Conservation (phyloP, 2,113 vertebrate species). For the Tiliqua scincoides region DNA sequence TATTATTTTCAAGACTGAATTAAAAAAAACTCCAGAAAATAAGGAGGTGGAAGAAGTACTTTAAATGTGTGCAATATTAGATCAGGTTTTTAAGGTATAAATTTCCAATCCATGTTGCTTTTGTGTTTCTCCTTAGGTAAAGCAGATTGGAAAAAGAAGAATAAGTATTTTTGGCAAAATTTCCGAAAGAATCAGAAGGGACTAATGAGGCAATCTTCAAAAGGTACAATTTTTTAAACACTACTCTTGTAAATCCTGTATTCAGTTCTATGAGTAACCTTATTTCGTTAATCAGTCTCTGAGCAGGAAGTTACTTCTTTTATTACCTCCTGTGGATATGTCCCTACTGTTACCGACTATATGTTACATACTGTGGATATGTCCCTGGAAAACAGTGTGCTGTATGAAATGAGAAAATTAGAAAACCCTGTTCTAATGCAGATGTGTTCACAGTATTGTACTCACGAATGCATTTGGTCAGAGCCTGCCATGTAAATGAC, state of each 20-base stretch:
- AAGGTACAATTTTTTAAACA: conserved; percentile 81
- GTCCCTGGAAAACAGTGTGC: no score
- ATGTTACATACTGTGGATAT: no score
- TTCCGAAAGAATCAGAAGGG: conserved; percentile 95
- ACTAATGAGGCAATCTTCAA: conserved; percentile 90
- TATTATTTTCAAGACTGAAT: conserved; percentile 27
- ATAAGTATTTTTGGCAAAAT: conserved; percentile 98
- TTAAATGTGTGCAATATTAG: conserved; percentile 42
- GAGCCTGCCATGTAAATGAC: no score
- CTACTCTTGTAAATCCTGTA: not conserved
- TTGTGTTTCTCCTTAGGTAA: conserved; percentile 80
- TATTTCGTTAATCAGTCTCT: not conserved
- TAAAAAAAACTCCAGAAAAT: not conserved
- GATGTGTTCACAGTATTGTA: no score
- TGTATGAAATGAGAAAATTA: no score
- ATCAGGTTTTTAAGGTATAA: no score
- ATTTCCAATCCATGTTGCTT: conserved; percentile 19
- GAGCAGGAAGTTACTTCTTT: no score
- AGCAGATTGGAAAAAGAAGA: conserved; percentile 97
- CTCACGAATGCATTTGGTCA: no score
- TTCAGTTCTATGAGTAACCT: conserved; percentile 1
- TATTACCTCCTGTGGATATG: no score
- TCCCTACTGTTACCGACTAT: no score
- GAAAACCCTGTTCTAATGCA: no score
- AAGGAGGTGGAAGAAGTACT: not conserved